Evolutionary conservation across 1,140 invertebrate genomes (phyloP).

Genomic region (Meloidogyne chitwoodi): DNA sequence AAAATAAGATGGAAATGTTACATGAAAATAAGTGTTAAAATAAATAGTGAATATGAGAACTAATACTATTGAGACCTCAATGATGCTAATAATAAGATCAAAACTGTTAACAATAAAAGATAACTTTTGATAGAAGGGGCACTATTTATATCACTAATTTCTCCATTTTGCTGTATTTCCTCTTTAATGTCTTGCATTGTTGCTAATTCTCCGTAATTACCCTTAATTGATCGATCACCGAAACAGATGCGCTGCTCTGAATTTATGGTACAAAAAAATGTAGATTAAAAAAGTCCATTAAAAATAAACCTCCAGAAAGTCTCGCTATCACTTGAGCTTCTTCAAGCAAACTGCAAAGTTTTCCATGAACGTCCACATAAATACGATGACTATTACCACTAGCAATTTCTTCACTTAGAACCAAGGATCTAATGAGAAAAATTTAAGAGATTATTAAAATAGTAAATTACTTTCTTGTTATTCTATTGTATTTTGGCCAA

Average conservation of each 20-base stretch:
- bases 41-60: background rate
- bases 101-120: background rate
- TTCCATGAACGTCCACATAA: slow-evolving; percentile 53
- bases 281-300: background rate
- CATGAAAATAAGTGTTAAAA: background rate
- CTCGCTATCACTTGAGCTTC: slow-evolving; percentile 42
- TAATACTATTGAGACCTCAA: background rate
- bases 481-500: slow-evolving; percentile 55
- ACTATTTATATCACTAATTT: background rate
- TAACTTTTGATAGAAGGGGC: background rate
- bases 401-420: slow-evolving; percentile 44
- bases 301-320: background rate
- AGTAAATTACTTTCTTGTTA: slow-evolving; percentile 41
- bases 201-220: background rate
- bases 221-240: background rate
- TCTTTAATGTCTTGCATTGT: background rate
- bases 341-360: slow-evolving; percentile 48
- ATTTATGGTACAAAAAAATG: background rate
- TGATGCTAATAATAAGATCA: background rate
- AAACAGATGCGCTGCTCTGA: background rate
- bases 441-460: background rate
- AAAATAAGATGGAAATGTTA: background rate
- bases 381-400: slow-evolving; percentile 43
- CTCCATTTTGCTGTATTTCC: background rate
- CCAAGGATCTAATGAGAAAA: slow-evolving; percentile 32